Base-by-base conservation (phyloP, 1,140 invertebrate species). In the Drosophila tsacasi region DNA sequence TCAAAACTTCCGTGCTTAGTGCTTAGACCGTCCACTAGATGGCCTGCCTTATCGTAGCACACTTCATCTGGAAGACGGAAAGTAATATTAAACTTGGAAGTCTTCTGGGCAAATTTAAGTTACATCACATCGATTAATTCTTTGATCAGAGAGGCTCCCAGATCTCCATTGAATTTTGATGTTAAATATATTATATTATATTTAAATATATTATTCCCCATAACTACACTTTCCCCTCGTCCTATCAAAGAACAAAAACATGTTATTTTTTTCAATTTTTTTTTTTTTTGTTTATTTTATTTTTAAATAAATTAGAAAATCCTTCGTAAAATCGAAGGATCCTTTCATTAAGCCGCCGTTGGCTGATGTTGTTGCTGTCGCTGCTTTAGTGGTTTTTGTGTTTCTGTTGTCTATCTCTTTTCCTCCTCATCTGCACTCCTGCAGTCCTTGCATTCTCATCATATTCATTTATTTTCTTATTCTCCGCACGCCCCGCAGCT, bases 301-400 rank as follows among this genome's bases (percentile, higher is more conserved):
- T 86, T 82, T 90, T 84, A 82, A 91, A 91, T 91, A 91, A 91
- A 91, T 91, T 91, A 91, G 81, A 78, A 86, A 90, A 81, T 73
- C 77, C 91, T 92, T 92, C 91, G 81, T 91, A 92, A 92, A 92
- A 92, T 92, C 91, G 91, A 92, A 92, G 91, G 76, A 84, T 83
- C 74, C 69, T 54, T 86, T 67, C 42, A 54, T 44, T 10, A 46
- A 47, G 67, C 64, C 39, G 54, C 54, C n/a, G 6, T 12, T 21
- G 6, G 62, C 67, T 39, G 67, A 71, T 85, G 69, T 21, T 61
- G 68, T n/a, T 62, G 75, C 71, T 62, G 58, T 47, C 65, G 68
- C 54, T 46, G 54, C 63, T 62, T 64, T 52, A 62, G 52, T 87
- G 57, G 46, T 69, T 55, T 66, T 35, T 64, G 30, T 61, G 40